Conservation (phyloP, 1,140 invertebrate species). For the Polypedilum pembai region DNA sequence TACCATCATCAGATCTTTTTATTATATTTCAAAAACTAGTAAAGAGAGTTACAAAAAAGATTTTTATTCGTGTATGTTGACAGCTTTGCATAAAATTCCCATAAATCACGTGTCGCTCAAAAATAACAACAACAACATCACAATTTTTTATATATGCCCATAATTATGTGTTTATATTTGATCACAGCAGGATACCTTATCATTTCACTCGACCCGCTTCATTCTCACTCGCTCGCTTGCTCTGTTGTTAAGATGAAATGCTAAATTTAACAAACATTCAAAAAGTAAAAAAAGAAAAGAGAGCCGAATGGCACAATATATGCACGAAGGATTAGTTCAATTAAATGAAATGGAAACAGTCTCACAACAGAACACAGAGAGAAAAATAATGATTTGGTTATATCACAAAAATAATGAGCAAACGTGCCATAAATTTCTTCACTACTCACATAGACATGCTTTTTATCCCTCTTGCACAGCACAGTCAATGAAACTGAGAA, state of each 20-base stretch:
- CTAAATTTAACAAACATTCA: constrained; percentile 22
- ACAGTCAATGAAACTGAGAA: neutral
- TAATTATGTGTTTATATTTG: constrained; percentile 29
- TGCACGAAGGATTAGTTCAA: constrained; percentile 23
- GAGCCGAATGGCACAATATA: neutral
- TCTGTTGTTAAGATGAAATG: neutral
- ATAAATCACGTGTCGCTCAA: constrained; percentile 27
- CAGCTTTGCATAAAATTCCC: constrained; percentile 24
- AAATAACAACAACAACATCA: constrained; percentile 1
- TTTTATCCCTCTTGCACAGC: neutral
- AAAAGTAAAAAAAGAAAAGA: neutral
- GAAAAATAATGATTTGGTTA: constrained; percentile 25
- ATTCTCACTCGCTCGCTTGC: neutral
- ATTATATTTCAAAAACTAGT: too few relatives aligned
- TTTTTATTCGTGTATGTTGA: neutral
- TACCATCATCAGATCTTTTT: neutral
- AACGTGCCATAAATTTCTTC: constrained; percentile 1
- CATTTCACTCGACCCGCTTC: neutral
- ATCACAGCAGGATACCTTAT: constrained; percentile 25
- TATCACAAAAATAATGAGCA: constrained; percentile 20
- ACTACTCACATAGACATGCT: neutral
- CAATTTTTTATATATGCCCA: neutral
- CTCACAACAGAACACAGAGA: neutral
- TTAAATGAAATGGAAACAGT: constrained; percentile 28
- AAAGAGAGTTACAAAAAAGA: too few relatives aligned